A percentile compares a stretch with the other conserved stretches of the same genome.
These are phyloP conservation scores for Sebastes variabilis DNA, from an alignment of 2,797 vertebrate genomes.

Conservation along the genomic window DNA sequence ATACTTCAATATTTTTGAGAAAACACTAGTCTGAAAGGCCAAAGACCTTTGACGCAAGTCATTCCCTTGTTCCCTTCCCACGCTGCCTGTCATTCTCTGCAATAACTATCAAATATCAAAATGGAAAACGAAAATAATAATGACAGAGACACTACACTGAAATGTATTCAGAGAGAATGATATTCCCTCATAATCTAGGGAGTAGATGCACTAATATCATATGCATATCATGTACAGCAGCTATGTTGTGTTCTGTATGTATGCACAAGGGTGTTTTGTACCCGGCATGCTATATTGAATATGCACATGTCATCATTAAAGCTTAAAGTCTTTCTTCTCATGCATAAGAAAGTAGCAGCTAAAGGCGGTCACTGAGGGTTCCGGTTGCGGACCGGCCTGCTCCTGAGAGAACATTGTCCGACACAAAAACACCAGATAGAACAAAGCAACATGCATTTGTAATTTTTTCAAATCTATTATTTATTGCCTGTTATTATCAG, in stretches of 20 bases:
- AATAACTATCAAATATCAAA: not conserved
- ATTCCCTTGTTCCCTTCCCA: not conserved
- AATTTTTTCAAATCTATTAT: not conserved
- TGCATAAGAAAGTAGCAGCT: constrained; percentile 14
- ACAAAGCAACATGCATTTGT: constrained; percentile 13
- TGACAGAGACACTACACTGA: not conserved
- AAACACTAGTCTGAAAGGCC: too few relatives aligned
- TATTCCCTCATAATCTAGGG: not conserved
- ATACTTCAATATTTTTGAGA: too few relatives aligned
- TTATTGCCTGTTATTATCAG: not conserved
- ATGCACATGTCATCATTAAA: constrained; percentile 32
- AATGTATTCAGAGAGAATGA: not conserved
- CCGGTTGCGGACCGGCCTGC: not conserved
- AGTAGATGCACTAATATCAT: not conserved
- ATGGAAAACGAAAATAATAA: not conserved
- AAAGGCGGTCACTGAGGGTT: not conserved
- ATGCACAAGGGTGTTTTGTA: not conserved
- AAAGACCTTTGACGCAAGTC: not conserved
- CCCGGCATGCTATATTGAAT: not conserved
- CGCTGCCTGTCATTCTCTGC: not conserved
- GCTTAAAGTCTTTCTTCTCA: constrained; percentile 7
- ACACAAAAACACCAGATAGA: constrained; percentile 8
- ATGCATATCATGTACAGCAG: constrained; percentile 2
- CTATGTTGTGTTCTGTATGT: not conserved
- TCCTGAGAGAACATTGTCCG: not conserved